Evolutionary conservation across 2,888 invertebrate genomes (phyloP).

Genomic region (Thera britannica): DNA sequence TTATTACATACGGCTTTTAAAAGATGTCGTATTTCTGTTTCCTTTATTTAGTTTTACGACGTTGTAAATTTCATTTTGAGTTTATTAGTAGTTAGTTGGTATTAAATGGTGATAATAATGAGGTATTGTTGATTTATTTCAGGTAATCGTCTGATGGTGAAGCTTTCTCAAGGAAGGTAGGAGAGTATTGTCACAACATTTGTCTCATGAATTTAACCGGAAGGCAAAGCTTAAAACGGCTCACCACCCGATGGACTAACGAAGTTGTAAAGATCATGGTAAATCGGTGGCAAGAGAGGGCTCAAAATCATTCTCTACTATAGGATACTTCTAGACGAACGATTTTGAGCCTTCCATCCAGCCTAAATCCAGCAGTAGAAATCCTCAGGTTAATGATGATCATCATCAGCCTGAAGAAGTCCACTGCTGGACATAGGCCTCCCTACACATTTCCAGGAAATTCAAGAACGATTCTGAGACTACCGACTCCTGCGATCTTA

Average conservation of each 20-base stretch:
- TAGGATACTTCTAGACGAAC: too few relatives aligned
- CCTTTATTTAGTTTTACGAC: conserved; percentile 25
- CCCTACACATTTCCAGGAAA: too few relatives aligned
- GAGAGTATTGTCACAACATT: background rate
- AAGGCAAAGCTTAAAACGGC: background rate
- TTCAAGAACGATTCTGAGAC: too few relatives aligned
- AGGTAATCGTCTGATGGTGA: conserved; percentile 18
- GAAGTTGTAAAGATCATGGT: too few relatives aligned
- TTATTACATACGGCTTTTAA: conserved; percentile 19
- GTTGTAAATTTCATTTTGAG: conserved; percentile 25
- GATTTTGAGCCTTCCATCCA: too few relatives aligned
- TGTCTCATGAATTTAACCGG: background rate
- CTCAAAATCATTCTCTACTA: background rate
- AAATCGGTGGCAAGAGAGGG: background rate
- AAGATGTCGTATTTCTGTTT: conserved; percentile 14
- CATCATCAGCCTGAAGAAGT: too few relatives aligned
- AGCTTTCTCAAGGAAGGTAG: conserved; percentile 11
- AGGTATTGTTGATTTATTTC: conserved; percentile 21
- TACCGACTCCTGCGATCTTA: too few relatives aligned
- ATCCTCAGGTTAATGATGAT: too few relatives aligned
- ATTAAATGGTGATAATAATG: conserved; percentile 15
- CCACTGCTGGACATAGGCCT: too few relatives aligned
- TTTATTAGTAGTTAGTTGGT: conserved; percentile 6
- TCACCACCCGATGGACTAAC: too few relatives aligned
- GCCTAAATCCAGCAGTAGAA: too few relatives aligned